phyloP scores from a whole-genome alignment of 2,797 vertebrate species.

The Sitta carolinensis region DNA sequence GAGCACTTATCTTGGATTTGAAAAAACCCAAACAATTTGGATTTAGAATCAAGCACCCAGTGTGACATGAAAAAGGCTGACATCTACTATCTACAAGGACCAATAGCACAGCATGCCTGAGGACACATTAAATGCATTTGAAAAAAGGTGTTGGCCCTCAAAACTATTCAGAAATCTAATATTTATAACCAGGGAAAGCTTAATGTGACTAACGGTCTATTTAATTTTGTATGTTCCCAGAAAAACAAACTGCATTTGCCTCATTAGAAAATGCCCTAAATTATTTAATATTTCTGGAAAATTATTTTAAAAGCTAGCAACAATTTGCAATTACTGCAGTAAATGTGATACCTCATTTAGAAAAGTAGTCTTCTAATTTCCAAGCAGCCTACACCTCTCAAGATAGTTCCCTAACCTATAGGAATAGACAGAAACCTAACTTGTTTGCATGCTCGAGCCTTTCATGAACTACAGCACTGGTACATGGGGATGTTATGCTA shows the following conservation, averaged over 20 bases:
- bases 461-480: constrained; percentile 14
- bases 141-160: background rate
- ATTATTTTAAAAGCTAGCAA: background rate
- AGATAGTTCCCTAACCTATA: constrained; percentile 7
- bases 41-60: background rate
- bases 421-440: constrained; percentile 42
- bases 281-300: background rate
- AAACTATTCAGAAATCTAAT: background rate
- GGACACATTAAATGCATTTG: background rate
- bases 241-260: background rate
- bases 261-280: background rate
- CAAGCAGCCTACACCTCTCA: constrained; percentile 40
- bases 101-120: background rate
- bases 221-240: background rate
- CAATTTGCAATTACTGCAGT: background rate
- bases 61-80: background rate
- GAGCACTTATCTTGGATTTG: background rate
- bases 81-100: background rate
- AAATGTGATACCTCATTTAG: background rate
- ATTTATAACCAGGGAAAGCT: background rate
- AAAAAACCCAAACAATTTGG: background rate
- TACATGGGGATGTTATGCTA: constrained; percentile 61
- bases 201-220: background rate
- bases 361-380: background rate
- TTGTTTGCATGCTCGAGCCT: constrained; percentile 6